Evolutionary conservation across 2,797 vertebrate species (phyloP), one percentile per base, ranked within the genome.

Genomic region (Microhierax caerulescens): DNA sequence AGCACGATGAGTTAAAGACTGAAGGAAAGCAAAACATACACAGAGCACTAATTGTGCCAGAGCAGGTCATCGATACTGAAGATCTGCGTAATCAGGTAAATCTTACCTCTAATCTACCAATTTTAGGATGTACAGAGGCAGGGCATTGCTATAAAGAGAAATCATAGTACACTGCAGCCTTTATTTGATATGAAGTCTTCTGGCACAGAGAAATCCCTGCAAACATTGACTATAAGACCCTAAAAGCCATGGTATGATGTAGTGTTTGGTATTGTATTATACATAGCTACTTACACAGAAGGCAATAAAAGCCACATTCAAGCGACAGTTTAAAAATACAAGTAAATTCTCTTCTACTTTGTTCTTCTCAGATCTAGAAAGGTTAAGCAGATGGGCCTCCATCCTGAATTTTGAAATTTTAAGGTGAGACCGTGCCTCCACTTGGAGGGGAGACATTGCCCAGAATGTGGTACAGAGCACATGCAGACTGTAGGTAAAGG

Each of bases 221-320:
- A 78, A 84, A 67, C 51, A 65, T 36, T 85, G 72, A 50, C 74
- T 79, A 17, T 18, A 50, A 60, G 53, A 48, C 48, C 63, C 27
- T 28, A 79, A 70, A 87, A 75, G 43, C 36, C 57, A 85, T 76
- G 48, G 64, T 61, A 87, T 65, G 50, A 59, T 10, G 28, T 28
- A 61, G 19, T 78, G 20, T 69, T 67, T 45, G 61, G 69, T 77
- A 72, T 10, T 69, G 34, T 30, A 10, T 59, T 84, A 47, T 15
- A 45, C 3, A 21, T 69, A 96, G 88, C 75, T 94, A 87, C 92
- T 87, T 85, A 70, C 51, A 77, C 54, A 94, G 90, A 19, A 90
- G 83, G 61, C 82, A 91, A 64, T 37, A 61, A 82, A 85, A 70
- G 14, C 45, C 32, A 51, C 2, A 85, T 18, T 89, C 82, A 93